phyloP scores from a whole-genome alignment of 2,797 vertebrate genomes.

The Tolypeutes matacus region DNA sequence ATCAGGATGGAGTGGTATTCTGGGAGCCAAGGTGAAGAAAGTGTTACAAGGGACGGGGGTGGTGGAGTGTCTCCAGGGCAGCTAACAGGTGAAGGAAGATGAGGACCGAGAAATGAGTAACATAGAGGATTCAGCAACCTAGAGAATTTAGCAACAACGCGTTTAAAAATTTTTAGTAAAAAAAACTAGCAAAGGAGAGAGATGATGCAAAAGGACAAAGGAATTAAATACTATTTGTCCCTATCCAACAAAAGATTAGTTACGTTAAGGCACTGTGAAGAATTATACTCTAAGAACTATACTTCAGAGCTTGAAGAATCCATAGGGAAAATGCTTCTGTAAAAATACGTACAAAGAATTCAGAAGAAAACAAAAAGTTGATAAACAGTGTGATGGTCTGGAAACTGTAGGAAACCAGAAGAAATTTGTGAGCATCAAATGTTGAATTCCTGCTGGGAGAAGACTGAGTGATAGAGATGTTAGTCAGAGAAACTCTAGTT shows the following conservation, averaged over 20 bases:
- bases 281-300: not conserved
- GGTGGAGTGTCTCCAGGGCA: not conserved
- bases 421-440: conserved; percentile 16
- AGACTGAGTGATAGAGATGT: not conserved
- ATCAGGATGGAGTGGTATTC: not conserved
- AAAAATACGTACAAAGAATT: not conserved
- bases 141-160: not conserved
- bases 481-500: not conserved
- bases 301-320: not conserved
- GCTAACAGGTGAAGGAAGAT: not conserved
- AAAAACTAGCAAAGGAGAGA: not conserved
- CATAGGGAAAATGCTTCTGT: not conserved
- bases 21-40: not conserved
- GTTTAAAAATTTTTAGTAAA: not conserved
- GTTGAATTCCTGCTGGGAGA: not conserved
- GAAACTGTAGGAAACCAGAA: not conserved
- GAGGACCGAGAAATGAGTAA: not conserved
- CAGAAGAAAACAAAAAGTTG: conserved; percentile 11
- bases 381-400: not conserved
- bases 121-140: not conserved
- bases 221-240: conserved; percentile 16
- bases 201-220: not conserved
- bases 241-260: not conserved
- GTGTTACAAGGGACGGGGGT: not conserved
- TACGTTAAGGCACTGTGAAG: not conserved